phyloP scores from a whole-genome alignment of 2,113 vertebrate species.

The Leptosomus discolor region DNA sequence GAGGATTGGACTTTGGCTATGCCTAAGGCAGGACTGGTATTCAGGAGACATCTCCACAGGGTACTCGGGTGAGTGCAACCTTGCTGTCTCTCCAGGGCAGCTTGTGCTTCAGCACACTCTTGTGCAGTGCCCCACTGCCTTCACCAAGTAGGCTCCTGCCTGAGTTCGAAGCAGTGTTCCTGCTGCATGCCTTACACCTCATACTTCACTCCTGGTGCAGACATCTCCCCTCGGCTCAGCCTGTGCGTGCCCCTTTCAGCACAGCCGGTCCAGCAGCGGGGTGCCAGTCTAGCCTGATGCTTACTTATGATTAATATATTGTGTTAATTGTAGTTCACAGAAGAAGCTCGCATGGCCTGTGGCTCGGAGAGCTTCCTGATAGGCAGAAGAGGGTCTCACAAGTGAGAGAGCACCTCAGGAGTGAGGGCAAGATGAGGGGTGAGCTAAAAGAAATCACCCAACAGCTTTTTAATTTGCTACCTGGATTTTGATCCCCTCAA shows the following conservation, averaged over 20 bases:
- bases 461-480: background rate
- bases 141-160: background rate
- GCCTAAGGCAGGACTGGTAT: background rate
- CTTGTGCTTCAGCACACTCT: background rate
- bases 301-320: background rate
- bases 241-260: background rate
- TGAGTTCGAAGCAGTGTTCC: fast-evolving
- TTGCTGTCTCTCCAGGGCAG: fast-evolving
- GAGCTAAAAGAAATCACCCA: background rate
- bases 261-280: fast-evolving
- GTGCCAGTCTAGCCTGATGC: background rate
- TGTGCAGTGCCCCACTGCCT: fast-evolving
- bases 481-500: background rate
- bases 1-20: background rate
- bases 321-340: background rate
- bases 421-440: background rate
- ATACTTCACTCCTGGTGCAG: background rate
- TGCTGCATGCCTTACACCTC: background rate
- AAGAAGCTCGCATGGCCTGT: fast-evolving
- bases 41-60: background rate
- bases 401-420: background rate
- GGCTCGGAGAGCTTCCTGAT: background rate
- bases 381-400: background rate
- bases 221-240: background rate
- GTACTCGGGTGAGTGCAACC: fast-evolving